Evolutionary conservation across 2,888 invertebrate species (phyloP), one percentile per base, ranked within the genome.

Genomic region (Rhagophthalmus giganteus): DNA sequence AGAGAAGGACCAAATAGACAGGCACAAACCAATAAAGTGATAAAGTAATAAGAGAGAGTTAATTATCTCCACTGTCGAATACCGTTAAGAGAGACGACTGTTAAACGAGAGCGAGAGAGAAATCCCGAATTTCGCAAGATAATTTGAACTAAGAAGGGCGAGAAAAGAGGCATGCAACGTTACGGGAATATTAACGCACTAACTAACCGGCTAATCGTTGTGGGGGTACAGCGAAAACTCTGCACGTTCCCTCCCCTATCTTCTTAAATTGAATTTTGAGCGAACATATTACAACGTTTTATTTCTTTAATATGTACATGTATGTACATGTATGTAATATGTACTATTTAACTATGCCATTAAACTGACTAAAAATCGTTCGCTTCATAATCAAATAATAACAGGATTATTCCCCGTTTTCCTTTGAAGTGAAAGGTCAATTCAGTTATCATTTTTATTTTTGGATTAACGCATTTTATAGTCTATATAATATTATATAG

Each of bases 1-100:
- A 73, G 72, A 73, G 71, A 73, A 70, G 70, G 70, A 68, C 70
- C 68, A 69, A 70, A 70, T 67, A 70, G 71, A 71, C 71, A 69
- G 69, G 69, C 72, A 70, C 72, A 73, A 72, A 72, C 72, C 72
- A 73, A 73, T 72, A 74, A 72, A 72, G 73, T 73, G 72, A 72
- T 73, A 72, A 55, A 55, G 55, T 51, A 54, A 54, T 54, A 54
- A 70, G 71, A 70, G 70, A 70, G 68, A 72, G 70, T 73, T 73
- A 73, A 73, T 73, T 73, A 72, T 71, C 65, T 60, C 65, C 55
- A 60, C 61, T 60, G 55, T 50, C 51, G 58, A 45, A 45, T 44
- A 33, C 9, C 32, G 27, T 6, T 26, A 34, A 11, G 31, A 27
- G 26, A 33, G 26, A 31, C 28, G 33, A 20, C 10, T 33, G 15